These are phyloP conservation scores for Gallinago media DNA, from an alignment of 2,113 vertebrate genomes.

Conservation along the genomic window DNA sequence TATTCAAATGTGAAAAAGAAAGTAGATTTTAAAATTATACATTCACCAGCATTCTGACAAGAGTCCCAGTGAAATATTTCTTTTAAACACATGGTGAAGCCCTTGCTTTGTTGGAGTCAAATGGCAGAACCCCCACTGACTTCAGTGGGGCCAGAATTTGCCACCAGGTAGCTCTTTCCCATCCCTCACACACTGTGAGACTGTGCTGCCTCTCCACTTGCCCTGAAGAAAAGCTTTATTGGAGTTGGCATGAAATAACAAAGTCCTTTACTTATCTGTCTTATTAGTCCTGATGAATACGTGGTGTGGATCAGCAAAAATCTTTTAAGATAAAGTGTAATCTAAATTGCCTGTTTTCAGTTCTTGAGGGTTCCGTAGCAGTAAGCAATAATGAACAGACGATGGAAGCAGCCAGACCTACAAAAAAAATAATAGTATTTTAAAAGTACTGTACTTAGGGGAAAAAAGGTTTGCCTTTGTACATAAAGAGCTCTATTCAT, in stretches of 20 bases:
- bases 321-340: background rate
- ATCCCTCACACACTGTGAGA: background rate
- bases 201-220: background rate
- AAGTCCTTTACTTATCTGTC: conserved; percentile 49
- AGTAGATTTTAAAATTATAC: background rate
- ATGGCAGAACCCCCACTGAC: background rate
- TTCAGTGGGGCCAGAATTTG: background rate
- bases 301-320: background rate
- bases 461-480: conserved; percentile 48
- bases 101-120: background rate
- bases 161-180: background rate
- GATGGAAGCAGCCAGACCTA: conserved; percentile 76
- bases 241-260: background rate
- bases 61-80: background rate
- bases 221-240: background rate
- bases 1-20: background rate
- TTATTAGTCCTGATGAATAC: conserved; percentile 7
- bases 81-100: background rate
- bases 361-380: conserved; percentile 29
- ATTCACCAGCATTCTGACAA: background rate
- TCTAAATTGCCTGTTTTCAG: background rate
- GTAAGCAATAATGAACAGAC: conserved; percentile 65
- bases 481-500: conserved; percentile 66
- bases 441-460: conserved; percentile 19
- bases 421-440: conserved; percentile 47